phyloP scores from a whole-genome alignment of 2,888 invertebrate species.

The Rhagonycha fulva region DNA sequence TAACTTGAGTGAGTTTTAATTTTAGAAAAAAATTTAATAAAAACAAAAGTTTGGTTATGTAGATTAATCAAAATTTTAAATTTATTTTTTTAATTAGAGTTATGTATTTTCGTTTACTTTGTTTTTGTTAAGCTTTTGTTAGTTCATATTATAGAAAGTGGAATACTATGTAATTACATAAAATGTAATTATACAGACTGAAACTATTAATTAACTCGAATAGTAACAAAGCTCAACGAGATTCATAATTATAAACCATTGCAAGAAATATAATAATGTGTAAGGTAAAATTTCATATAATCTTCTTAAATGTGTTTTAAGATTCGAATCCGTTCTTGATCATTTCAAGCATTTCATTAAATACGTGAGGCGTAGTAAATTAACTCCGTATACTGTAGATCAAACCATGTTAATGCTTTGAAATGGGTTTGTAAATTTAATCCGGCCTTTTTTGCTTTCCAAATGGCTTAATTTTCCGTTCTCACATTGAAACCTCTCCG shows the following conservation, averaged over 20 bases:
- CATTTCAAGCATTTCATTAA: neutral
- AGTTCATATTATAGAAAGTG: neutral
- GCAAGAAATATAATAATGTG: neutral
- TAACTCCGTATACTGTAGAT: neutral
- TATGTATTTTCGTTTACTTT: neutral
- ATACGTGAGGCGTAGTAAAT: neutral
- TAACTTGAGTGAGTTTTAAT: neutral
- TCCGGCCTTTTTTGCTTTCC: neutral
- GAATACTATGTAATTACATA: neutral
- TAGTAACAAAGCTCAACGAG: neutral
- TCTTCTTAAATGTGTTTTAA: neutral
- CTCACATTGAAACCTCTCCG: neutral
- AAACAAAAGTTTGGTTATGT: neutral
- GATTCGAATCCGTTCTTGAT: neutral
- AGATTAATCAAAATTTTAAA: neutral
- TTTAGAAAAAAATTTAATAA: neutral
- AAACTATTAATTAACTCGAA: neutral
- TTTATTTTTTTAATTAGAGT: neutral
- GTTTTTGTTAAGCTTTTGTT: neutral
- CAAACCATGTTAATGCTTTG: neutral
- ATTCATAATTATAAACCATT: neutral
- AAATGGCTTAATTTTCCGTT: neutral
- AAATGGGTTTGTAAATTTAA: neutral
- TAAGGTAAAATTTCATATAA: neutral
- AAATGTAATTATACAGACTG: neutral